Percentiles rank a stretch among this genome's conserved stretches.
Conservation (phyloP, 2,113 vertebrate genomes). For the Notarius quadriscutis region DNA sequence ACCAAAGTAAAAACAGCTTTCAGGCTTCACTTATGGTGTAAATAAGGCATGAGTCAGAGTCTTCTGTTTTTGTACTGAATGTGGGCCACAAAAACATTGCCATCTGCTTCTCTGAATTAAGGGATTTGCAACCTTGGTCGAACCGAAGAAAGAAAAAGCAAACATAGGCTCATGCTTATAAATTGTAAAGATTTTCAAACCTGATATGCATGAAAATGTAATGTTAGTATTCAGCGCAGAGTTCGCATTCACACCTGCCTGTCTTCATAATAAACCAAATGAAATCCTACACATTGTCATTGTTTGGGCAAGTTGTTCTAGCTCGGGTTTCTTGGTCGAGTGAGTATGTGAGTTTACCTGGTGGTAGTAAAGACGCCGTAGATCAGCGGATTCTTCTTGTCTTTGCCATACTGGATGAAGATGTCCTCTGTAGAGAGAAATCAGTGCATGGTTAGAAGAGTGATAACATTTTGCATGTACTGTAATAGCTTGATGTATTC, state of each 20-base stretch:
- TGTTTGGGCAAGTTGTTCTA: background rate
- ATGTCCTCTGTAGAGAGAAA: slow-evolving; percentile 70
- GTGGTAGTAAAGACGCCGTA: slow-evolving; percentile 79
- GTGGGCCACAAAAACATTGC: slow-evolving; percentile 29
- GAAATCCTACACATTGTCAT: background rate
- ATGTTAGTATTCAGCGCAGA: background rate
- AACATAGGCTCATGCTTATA: background rate
- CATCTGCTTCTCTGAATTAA: slow-evolving; percentile 5
- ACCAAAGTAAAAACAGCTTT: background rate
- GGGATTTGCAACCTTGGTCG: background rate
- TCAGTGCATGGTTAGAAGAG: slow-evolving; percentile 30
- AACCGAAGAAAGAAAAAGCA: background rate
- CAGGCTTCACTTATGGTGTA: slow-evolving; percentile 3
- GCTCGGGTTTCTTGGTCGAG: background rate
- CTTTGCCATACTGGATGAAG: slow-evolving; percentile 76
- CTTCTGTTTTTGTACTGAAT: slow-evolving; percentile 1
- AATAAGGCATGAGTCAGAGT: slow-evolving; percentile 22
- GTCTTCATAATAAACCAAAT: background rate
- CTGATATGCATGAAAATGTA: background rate
- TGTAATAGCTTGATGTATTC: background rate
- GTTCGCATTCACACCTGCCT: background rate
- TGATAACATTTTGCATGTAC: background rate
- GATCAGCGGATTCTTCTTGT: slow-evolving; percentile 79
- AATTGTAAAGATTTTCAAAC: background rate
- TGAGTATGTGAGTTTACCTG: slow-evolving; percentile 61